phyloP scores from a whole-genome alignment of 2,888 invertebrate species.

The Troides helena region DNA sequence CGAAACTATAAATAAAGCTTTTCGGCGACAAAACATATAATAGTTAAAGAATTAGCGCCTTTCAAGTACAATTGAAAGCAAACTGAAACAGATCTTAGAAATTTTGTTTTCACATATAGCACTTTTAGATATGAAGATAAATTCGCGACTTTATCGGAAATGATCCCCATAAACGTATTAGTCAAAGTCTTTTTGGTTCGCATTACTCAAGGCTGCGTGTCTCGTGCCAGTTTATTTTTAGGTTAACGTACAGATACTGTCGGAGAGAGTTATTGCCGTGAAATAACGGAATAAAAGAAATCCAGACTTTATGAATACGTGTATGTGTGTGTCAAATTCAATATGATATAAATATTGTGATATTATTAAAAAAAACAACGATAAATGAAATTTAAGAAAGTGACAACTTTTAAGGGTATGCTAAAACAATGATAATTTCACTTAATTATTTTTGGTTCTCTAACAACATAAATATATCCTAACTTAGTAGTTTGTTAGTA shows the following conservation, averaged over 20 bases:
- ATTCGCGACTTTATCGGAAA: slow-evolving; percentile 15
- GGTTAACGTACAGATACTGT: slow-evolving; percentile 19
- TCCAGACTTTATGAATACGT: not conserved
- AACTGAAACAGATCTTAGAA: not conserved
- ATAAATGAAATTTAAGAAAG: too few relatives aligned
- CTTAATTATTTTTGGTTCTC: too few relatives aligned
- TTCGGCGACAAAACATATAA: too few relatives aligned
- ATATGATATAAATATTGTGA: not conserved
- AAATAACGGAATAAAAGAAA: slow-evolving; percentile 10
- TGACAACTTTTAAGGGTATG: too few relatives aligned
- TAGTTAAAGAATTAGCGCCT: too few relatives aligned
- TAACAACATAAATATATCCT: too few relatives aligned
- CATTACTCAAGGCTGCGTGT: slow-evolving; percentile 23
- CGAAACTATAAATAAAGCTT: too few relatives aligned
- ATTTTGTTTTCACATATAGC: not conserved
- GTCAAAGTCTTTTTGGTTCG: slow-evolving; percentile 21
- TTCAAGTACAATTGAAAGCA: not conserved
- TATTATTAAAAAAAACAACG: not conserved
- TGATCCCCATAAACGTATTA: slow-evolving; percentile 22
- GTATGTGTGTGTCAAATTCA: not conserved
- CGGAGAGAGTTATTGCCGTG: slow-evolving; percentile 13
- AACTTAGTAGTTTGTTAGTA: too few relatives aligned
- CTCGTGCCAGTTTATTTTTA: slow-evolving; percentile 23
- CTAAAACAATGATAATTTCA: too few relatives aligned
- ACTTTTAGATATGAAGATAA: slow-evolving; percentile 2